Conservation (phyloP, 2,888 invertebrate species). For the Oscheius sp. region DNA sequence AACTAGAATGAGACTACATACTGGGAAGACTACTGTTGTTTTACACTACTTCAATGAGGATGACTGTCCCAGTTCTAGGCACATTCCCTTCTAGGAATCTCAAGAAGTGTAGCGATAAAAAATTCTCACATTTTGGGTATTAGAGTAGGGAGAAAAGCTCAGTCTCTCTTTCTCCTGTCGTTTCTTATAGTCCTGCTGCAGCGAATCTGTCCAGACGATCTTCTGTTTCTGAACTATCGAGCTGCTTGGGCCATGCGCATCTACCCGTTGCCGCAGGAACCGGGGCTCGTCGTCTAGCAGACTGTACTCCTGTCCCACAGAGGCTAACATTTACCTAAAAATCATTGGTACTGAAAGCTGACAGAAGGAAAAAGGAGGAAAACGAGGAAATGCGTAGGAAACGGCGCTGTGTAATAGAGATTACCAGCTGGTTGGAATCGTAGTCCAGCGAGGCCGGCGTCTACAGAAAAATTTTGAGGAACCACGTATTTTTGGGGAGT, state of each 20-base stretch:
- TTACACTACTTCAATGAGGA: too few species aligned
- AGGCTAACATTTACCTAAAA: constrained; percentile 30
- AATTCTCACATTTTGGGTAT: neutral
- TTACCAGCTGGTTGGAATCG: neutral
- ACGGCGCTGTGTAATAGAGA: neutral
- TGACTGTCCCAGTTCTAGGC: too few species aligned
- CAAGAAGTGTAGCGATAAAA: neutral
- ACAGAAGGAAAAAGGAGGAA: too few species aligned
- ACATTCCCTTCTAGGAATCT: neutral
- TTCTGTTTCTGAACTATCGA: constrained; percentile 24
- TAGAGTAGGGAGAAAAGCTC: neutral
- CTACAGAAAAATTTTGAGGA: too few species aligned
- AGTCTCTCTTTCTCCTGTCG: neutral
- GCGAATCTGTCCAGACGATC: constrained; percentile 22
- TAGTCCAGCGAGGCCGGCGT: too few species aligned
- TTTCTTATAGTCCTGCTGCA: constrained; percentile 11
- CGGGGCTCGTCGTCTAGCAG: constrained; percentile 32
- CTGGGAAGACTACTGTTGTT: too few species aligned
- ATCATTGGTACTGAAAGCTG: neutral
- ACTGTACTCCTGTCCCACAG: constrained; percentile 16
- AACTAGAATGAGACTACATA: too few species aligned
- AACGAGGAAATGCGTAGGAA: too few species aligned
- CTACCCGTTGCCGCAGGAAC: constrained; percentile 8
- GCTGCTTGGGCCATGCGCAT: neutral
- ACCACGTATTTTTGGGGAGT: too few species aligned